Conservation (phyloP, 1,140 invertebrate genomes). For the Cryptotermes secundus region DNA sequence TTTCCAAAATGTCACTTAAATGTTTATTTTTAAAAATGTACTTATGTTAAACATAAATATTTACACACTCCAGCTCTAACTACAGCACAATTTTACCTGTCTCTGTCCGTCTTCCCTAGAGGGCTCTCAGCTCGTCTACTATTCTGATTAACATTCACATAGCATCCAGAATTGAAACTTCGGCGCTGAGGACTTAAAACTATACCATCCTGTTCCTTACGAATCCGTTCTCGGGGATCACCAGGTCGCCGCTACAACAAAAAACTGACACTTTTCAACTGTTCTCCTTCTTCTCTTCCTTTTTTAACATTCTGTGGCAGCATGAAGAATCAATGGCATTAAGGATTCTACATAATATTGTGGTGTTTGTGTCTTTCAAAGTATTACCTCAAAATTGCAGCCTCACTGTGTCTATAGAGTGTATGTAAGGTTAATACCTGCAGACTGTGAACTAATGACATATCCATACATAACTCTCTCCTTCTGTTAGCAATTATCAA, state of each 20-base stretch:
- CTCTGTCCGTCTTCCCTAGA: conserved; percentile 46
- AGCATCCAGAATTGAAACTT: conserved; percentile 82
- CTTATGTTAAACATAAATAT: not conserved
- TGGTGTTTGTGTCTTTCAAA: too few relatives aligned
- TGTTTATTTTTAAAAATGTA: not conserved
- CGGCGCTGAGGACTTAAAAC: conserved; percentile 78
- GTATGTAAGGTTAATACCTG: too few relatives aligned
- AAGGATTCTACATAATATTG: too few relatives aligned
- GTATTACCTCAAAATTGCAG: too few relatives aligned
- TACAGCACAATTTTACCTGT: conserved; percentile 22
- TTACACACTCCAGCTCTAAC: not conserved
- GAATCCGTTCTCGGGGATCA: conserved; percentile 76
- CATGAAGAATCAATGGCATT: too few relatives aligned
- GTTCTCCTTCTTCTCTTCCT: too few relatives aligned
- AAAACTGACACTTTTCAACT: too few relatives aligned
- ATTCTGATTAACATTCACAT: conserved; percentile 54
- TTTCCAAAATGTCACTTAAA: not conserved
- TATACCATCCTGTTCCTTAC: conserved; percentile 80
- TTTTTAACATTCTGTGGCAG: too few relatives aligned
- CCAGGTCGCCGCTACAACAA: conserved; percentile 54
- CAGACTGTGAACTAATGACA: too few relatives aligned
- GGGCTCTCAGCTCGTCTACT: conserved; percentile 55
- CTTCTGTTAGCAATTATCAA: too few relatives aligned
- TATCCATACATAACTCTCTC: too few relatives aligned
- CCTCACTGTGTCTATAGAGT: too few relatives aligned